Evolutionary conservation across 2,888 invertebrate genomes (phyloP).

Genomic region (Drosophila cognata): DNA sequence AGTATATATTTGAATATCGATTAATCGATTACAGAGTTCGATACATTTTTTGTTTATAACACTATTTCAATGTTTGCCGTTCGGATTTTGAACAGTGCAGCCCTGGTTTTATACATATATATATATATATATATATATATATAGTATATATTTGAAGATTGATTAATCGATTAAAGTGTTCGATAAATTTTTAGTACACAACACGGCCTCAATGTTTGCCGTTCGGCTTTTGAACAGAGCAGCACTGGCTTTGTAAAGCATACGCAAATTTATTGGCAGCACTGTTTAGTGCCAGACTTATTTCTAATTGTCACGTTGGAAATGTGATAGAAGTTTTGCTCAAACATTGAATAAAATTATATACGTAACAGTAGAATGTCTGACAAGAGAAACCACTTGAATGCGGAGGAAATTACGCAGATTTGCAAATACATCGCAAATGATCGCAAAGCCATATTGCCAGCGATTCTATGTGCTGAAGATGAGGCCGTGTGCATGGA

Average conservation of each 20-base stretch:
- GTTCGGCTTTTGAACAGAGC: not conserved
- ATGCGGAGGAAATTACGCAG: not conserved
- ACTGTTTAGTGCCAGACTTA: not conserved
- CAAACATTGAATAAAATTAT: not conserved
- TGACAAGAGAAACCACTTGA: slow-evolving; percentile 4
- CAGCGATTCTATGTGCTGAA: not conserved
- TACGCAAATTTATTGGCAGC: slow-evolving; percentile 1
- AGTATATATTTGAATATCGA: not conserved
- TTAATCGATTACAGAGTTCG: not conserved
- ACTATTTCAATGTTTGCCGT: not conserved
- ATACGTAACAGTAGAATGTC: slow-evolving; percentile 17
- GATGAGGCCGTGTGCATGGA: too few species aligned
- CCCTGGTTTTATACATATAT: not conserved
- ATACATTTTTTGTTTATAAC: not conserved
- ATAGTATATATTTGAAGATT: too few species aligned
- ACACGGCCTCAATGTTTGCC: not conserved
- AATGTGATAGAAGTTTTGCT: not conserved
- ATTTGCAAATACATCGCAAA: not conserved
- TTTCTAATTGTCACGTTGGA: slow-evolving; percentile 6
- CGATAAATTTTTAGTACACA: too few species aligned
- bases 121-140: too few species aligned
- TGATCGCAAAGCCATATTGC: not conserved
- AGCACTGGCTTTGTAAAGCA: not conserved
- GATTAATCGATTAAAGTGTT: too few species aligned
- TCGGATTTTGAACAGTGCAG: not conserved